Evolutionary conservation across 64 coral and sea anemone genomes (phyloP), one percentile per base, ranked within the genome.

Genomic region (Montipora efflorescens): DNA sequence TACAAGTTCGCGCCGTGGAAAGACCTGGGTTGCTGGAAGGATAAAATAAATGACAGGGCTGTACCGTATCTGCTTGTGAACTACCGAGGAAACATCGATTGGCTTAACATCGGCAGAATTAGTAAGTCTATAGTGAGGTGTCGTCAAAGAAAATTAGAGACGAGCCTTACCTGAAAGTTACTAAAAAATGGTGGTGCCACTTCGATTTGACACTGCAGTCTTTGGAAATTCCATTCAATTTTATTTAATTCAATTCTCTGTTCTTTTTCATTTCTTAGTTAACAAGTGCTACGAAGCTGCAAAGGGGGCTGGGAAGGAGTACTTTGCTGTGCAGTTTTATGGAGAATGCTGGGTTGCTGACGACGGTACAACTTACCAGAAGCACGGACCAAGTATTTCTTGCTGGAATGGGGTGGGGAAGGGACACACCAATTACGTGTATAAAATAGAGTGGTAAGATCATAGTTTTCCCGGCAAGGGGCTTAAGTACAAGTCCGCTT

Each of bases 301-400:
- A 11, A 97, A 97, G 78, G 28, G 84, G 59, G 83, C 15, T 48
- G 83, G 93, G 43, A 93, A 88, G 57, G 67, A 44, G 19, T 97
- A 94, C 82, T 97, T 97, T 59, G 88, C 95, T 5, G 89, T 97
- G 77, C 95, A 97, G 89, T 97, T 94, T 87, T 97, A 94, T 47
- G 95, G 92, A 9, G 95, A 97, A 82, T 97, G 95, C 28, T 97
- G 95, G 95, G 95, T 89, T 9, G 90, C 92, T 23, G 80, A 94
- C 51, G 90, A 78, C 36, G 67, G 62, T 0, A 59, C 49, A 2
- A 82, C 57, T 28, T 97, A 88, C 51, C 67, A 52, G 59, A 91
- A 88, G 52, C 77, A 94, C 28, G 92, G 95, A 28, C 69, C 89
- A 21, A 89, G 88, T 59, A 47, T 55, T 2, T 46, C 72, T 6